These are phyloP conservation scores for Odontophorus gujanensis DNA, from an alignment of 2,113 vertebrate species.

Conservation along the genomic window DNA sequence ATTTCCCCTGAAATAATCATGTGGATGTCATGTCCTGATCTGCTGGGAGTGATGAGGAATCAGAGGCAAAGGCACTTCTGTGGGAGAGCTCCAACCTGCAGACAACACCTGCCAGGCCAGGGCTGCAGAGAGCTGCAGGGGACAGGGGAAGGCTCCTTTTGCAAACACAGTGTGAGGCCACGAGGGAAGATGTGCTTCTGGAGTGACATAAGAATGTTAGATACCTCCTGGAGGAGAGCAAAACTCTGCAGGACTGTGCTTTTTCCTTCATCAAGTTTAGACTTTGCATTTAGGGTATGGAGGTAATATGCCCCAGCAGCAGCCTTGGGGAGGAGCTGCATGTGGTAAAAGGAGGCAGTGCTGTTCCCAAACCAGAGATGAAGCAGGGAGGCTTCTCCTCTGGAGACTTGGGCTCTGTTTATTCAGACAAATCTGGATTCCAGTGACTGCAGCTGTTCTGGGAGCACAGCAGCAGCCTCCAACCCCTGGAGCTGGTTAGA, in stretches of 20 bases:
- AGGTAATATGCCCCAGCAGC: not conserved
- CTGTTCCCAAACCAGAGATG: constrained; percentile 28
- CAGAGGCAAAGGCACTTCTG: not conserved
- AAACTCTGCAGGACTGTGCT: not conserved
- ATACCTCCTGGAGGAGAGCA: not conserved
- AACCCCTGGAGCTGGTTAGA: not conserved
- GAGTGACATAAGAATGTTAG: not conserved
- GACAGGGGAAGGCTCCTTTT: not conserved
- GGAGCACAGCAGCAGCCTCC: not conserved
- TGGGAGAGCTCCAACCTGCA: not conserved
- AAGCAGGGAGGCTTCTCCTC: constrained; percentile 40
- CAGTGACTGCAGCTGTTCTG: constrained; percentile 13
- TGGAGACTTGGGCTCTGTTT: constrained; percentile 51
- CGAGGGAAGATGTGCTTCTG: not conserved
- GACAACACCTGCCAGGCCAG: not conserved
- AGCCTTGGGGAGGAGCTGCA: not conserved
- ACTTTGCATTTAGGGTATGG: not conserved
- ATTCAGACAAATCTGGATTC: constrained; percentile 38
- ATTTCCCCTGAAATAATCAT: not conserved
- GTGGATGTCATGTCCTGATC: not conserved
- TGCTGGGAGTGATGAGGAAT: not conserved
- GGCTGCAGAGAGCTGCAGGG: not conserved
- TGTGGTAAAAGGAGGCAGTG: constrained; percentile 42
- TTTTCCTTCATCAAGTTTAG: not conserved
- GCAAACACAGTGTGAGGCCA: not conserved